Base-by-base conservation (phyloP, 2,888 invertebrate species). In the Heliconius ethilla region DNA sequence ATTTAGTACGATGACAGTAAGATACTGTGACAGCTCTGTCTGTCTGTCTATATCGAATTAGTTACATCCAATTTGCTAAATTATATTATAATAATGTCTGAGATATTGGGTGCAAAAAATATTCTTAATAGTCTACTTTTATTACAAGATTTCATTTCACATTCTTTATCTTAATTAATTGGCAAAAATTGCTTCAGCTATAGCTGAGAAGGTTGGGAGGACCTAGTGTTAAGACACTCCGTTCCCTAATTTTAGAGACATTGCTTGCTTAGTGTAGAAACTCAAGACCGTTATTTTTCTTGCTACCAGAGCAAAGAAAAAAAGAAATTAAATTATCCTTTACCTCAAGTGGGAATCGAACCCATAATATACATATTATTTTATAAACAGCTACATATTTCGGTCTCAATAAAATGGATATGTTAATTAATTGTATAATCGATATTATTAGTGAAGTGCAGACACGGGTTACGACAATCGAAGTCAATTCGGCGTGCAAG, bases 401-500 rank as follows among this genome's bases (percentile, higher is more conserved):
- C 27, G 6, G 2, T 15, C 1, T 62, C 0, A 25, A 63, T 63
- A 25, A 63, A 25, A 27, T 62, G 4, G 11, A 25, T 63, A 63
- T 25, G 6, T 63, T 25, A 0, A 15, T 25, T 62, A 62, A 10
- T n/a, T 27, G 13, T 62, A 13, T 13, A 25, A n/a, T 25, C 27
- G 63, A 15, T 63, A 27, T 25, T 63, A 5, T 27, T 15, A 15
- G 10, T 27, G 27, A 62, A 62, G 62, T 25, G 2, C 15, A 13
- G 3, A 63, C 15, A 67, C 27, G 67, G 37, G 70, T 69, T 51
- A 72, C 75, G 77, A 78, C 79, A 80, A 75, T 75, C 65, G 78
- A 62, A 78, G 75, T 80, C 74, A 75, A 70, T 75, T 75, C 65
- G 66, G 76, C 65, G 77, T 78, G 76, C 81, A 81, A 81, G 81